phyloP scores from a whole-genome alignment of 1,140 invertebrate species.

The Eupristina koningsbergeri region DNA sequence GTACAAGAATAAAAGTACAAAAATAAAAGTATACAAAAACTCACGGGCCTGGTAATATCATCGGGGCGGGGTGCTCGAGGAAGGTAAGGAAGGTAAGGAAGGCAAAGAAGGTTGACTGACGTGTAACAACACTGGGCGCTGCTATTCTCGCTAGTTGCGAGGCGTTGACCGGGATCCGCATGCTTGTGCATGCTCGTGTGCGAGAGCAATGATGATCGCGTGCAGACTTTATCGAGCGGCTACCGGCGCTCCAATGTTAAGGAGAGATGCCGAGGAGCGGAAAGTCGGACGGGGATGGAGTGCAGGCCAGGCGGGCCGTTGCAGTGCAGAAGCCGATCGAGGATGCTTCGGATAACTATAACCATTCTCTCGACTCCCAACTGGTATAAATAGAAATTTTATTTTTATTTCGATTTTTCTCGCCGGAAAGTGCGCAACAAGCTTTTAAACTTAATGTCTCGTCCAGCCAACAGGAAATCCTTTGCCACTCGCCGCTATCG shows the following conservation, averaged over 20 bases:
- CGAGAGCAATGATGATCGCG: conserved; percentile 37
- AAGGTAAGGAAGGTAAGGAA: too few species aligned
- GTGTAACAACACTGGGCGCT: neutral
- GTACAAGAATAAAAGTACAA: neutral
- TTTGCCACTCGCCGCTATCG: neutral
- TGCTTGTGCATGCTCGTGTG: neutral
- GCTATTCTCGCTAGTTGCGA: neutral
- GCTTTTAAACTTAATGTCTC: neutral
- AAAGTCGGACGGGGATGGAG: neutral
- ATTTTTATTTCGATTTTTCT: neutral
- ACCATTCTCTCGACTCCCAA: neutral
- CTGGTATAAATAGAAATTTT: neutral
- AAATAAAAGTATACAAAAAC: neutral
- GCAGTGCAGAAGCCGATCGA: neutral
- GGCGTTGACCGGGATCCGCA: conserved; percentile 46
- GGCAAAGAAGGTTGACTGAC: too few species aligned
- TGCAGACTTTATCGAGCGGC: conserved; percentile 52
- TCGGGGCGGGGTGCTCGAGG: conserved; percentile 5
- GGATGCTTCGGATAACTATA: neutral
- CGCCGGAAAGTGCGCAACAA: neutral
- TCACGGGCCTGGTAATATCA: conserved; percentile 13
- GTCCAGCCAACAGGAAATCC: neutral
- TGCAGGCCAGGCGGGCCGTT: too few species aligned
- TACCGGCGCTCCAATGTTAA: neutral
- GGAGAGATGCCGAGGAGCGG: neutral